Evolutionary conservation across 2,113 vertebrate species (phyloP), one percentile per base, ranked within the genome.

Genomic region (Zosterops hypoxanthus): DNA sequence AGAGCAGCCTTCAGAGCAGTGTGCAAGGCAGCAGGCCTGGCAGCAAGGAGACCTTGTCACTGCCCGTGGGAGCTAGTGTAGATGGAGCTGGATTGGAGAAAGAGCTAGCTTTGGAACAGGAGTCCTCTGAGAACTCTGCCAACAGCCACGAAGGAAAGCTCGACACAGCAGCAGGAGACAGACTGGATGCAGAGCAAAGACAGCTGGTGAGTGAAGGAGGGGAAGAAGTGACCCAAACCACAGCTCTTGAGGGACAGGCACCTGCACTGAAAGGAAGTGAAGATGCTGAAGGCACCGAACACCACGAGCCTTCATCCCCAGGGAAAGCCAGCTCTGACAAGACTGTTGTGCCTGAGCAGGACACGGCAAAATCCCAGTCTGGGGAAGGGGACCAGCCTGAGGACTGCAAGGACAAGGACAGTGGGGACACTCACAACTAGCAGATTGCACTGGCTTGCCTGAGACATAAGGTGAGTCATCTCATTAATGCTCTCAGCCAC

Each of bases 401-500:
- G 49, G 73, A 89, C 14, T 71, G 71, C 94, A 92, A 86, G 75
- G 82, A 86, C 52, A 86, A 88, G 72, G 69, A 84, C 82, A 82
- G 31, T 20, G 86, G 77, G 36, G 77, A 84, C 41, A 14, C 41
- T 57, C 60, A 46, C 75, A 94, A 97, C 90, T 96, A 94, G 90
- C 31, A 84, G 39, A 57, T 44, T 56, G 77, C 52, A 66, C 26
- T 3, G 0, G 61, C 79, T 83, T 80, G 76, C 90, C 91, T 79
- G 72, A 80, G 41, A 50, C 24, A 57, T 64, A 82, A 96, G 97
- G 95, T 97, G 86, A 97, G 97, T 92, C 36, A 21, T 46, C 56
- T 31, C 7, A 2, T 49, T 57, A 34, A n/a, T 1, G 2, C n/a
- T 60, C 34, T 50, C 50, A 66, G 71, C 44, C 42, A 3, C 14